phyloP scores from a whole-genome alignment of 2,888 invertebrate genomes.

The Tenodera sinensis region DNA sequence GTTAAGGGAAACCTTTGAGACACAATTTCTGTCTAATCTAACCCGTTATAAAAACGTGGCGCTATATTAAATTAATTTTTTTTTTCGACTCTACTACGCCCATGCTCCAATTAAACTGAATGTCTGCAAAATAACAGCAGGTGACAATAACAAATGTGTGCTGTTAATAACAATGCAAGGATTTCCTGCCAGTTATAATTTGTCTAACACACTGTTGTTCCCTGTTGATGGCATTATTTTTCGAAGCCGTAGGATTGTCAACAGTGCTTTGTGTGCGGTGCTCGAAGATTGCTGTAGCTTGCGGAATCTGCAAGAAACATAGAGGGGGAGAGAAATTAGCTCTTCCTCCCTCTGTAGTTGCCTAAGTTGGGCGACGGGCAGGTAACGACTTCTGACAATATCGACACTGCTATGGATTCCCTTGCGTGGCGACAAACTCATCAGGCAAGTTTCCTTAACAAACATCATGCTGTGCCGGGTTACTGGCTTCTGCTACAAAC shows the following conservation, averaged over 20 bases:
- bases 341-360: neutral
- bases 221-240: neutral
- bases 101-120: too few species aligned
- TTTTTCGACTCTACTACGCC: too few species aligned
- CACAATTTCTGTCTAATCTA: too few species aligned
- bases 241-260: neutral
- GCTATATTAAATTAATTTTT: too few species aligned
- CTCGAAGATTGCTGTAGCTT: neutral
- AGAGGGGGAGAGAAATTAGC: neutral
- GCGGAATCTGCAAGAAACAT: neutral
- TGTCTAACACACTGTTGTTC: neutral
- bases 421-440: neutral
- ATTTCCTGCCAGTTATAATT: too few species aligned
- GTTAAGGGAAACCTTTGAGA: too few species aligned
- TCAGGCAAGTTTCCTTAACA: constrained; percentile 13
- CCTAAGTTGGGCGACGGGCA: neutral
- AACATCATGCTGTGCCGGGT: neutral
- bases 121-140: too few species aligned
- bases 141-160: too few species aligned
- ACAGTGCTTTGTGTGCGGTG: neutral
- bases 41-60: too few species aligned
- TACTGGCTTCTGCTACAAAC: neutral
- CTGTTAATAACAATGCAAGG: too few species aligned
- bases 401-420: neutral
- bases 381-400: neutral